Base-by-base conservation (phyloP, 1,140 invertebrate genomes). In the Drosophila kikkawai region DNA sequence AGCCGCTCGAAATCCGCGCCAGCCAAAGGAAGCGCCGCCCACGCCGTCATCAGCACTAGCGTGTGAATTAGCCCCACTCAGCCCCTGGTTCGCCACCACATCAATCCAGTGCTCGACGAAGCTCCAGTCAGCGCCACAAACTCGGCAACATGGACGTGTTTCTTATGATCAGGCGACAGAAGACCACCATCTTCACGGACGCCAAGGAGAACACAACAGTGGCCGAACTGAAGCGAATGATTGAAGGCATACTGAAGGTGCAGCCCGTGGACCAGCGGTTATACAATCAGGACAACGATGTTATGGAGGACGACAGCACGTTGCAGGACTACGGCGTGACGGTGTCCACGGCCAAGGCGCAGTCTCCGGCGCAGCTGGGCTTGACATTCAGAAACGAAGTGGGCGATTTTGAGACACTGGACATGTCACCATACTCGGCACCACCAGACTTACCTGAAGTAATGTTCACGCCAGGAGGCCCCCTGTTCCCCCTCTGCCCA, bases 371-470 rank as follows among this genome's bases (percentile, higher is more conserved):
- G 50, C 96, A 97, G 74, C 95, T 99, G 87, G 98, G 98, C 70
- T 94, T 99, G 87, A 97, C 97, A 78, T 94, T 97, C 93, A 96
- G 96, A 94, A 94, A 95, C 93, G 96, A 97, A 67, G 96, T 96
- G 94, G 97, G 97, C 45, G 95, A 96, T 79, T 99, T 98, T 94
- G 98, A 99, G 94, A 92, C 94, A 36, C 94, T 99, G 74, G 98
- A 99, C 91, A 95, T 99, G 91, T 97, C 97, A 66, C 96, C 98
- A 26, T 96, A 98, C 79, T 99, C 98, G 13, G 95, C 96, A 76
- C 98, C 98, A 41, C 98, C 98, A n/a, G 98, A 99, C 93, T 94
- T 99, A 91, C 98, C 98, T 22, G 98, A 99, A 93, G 98, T 99
- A 5, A 99, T 99, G 98, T n/a, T n/a, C n/a, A n/a, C n/a, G n/a